Evolutionary conservation across 2,113 vertebrate species (phyloP).

Genomic region (Colossoma macropomum): DNA sequence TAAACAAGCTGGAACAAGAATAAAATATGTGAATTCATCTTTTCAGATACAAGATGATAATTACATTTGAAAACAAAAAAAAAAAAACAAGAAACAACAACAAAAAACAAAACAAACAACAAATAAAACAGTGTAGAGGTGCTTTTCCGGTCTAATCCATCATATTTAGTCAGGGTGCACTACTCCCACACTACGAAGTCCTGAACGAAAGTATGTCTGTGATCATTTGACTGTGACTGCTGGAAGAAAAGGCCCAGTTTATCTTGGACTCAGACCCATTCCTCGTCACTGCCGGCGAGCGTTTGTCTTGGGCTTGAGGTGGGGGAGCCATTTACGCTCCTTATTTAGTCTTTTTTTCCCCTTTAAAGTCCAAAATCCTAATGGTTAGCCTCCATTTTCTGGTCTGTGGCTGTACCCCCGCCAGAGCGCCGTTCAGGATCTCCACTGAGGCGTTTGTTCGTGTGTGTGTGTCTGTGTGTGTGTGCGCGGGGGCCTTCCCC

Average conservation of each 20-base stretch:
- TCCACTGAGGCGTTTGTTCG: constrained; percentile 73
- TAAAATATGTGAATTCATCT: too few species aligned
- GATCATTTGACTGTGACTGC: constrained; percentile 58
- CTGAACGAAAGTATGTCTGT: constrained; percentile 34
- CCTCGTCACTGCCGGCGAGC: constrained; percentile 60
- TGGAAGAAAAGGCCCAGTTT: constrained; percentile 51
- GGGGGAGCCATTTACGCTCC: constrained; percentile 72
- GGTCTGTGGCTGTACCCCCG: constrained; percentile 68
- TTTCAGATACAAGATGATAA: not conserved
- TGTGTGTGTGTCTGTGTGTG: constrained; percentile 46
- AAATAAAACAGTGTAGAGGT: not conserved
- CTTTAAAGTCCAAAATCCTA: constrained; percentile 75
- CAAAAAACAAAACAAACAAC: not conserved
- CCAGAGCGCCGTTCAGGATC: constrained; percentile 75
- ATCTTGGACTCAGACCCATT: constrained; percentile 54
- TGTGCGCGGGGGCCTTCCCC: constrained; percentile 59
- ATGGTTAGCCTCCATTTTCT: constrained; percentile 73
- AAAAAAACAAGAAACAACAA: not conserved
- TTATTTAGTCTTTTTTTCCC: constrained; percentile 74
- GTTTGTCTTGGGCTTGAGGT: constrained; percentile 68
- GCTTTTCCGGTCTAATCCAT: not conserved
- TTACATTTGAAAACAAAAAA: too few species aligned
- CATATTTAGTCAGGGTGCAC: constrained; percentile 18
- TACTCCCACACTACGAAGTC: constrained; percentile 48
- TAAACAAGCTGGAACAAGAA: too few species aligned